Evolutionary conservation across 2,113 vertebrate species (phyloP), one percentile per base, ranked within the genome.

Genomic region (Tetraodon nigroviridis): DNA sequence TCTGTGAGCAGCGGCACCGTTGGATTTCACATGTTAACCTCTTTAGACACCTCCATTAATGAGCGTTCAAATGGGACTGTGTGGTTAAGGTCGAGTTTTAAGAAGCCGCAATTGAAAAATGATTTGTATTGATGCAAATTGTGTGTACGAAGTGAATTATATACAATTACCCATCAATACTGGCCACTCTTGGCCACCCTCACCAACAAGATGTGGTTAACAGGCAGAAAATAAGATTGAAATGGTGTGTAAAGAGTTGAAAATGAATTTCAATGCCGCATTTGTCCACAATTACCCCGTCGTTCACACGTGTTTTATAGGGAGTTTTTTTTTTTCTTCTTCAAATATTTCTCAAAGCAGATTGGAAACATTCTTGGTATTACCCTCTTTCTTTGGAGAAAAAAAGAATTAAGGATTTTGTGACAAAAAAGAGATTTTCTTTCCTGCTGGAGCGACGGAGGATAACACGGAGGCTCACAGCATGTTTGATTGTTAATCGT

Each of bases 181-280:
- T 91, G 94, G 94, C 92, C 94, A 94, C 93, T 92, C 92, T 87
- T 94, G 93, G 93, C 94, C 93, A 94, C 92, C 93, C 93, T 91
- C 92, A 92, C 92, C 94, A 95, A 96, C 95, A 96, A 93, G 94
- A 97, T 95, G 94, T 96, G 93, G 96, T 94, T 98, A 99, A 98
- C 94, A 98, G 92, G 94, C 96, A 99, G 95, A 99, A 99, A 99
- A 98, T 96, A 97, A 95, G 96, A 98, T 98, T 99, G 95, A 95
- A 97, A 99, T 97, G 96, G 96, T 97, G 94, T 92, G 94, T 97
- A 96, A 98, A 93, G 94, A 95, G 94, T 94, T 94, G 95, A 95
- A 95, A 97, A 98, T 98, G 93, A 97, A 98, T 99, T 98, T 98
- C 93, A 98, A 97, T 98, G 94, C 95, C 85, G 92, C 94, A 94